Evolutionary conservation across 2,113 vertebrate species (phyloP), one percentile per base, ranked within the genome.

Genomic region (Dunckerocampus dactyliophorus): DNA sequence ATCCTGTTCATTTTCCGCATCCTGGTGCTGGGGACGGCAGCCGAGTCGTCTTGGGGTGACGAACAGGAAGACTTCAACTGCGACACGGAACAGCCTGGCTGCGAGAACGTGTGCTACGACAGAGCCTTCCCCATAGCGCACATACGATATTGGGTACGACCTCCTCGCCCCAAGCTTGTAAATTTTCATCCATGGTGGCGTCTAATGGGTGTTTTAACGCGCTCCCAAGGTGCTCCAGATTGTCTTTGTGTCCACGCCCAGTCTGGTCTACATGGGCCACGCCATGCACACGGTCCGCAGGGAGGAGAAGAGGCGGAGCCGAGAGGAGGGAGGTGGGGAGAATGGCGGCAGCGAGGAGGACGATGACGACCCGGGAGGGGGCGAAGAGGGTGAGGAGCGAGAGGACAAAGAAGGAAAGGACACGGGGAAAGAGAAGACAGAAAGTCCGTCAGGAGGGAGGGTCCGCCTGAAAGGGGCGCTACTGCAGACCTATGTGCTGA

Each of bases 1-100:
- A 91, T 99, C 28, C 93, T 99, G 34, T 99, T 99, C 73, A 97
- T 99, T 79, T 99, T 99, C 85, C 93, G 96, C 1, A 98, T 99
- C 90, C 90, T 99, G n/a, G 95, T 99, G 1, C 89, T 99, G 52
- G 95, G 95, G 19, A 96, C 95, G 0, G 96, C 96, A 0, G 96
- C 95, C 0, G 96, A 99, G 86, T 99, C 96, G 0, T 95, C 95
- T 1, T 99, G 96, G 96, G 95, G 95, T 0, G 96, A 98, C 0
- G 96, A 99, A 74, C 93, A 98, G 85, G 94, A 95, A 0, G 96
- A 99, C 46, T 99, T 99, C 69, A 91, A 86, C 86, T 98, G 96
- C 0, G 95, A 99, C 69, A 96, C 94, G 0, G 85, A 90, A 17
- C 94, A 97, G 82, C 96, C 96, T 0, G 96, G 96, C 34, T 99